Conservation (phyloP, 2,888 invertebrate species). For the Nephrotoma appendiculata region DNA sequence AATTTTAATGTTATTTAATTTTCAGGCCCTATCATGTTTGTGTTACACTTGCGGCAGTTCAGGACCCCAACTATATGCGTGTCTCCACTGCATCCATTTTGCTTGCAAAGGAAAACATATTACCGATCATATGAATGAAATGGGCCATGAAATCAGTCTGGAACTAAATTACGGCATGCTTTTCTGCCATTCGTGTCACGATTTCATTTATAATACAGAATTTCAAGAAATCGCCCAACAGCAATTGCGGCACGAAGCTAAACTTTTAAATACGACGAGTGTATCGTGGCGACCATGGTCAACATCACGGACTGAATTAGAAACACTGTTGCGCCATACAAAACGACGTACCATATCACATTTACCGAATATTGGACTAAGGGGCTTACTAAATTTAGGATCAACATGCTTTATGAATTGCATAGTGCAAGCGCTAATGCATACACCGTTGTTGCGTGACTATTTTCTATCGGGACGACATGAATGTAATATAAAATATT, state of each 20-base stretch:
- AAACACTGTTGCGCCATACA: slow-evolving; percentile 58
- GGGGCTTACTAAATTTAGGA: slow-evolving; percentile 90
- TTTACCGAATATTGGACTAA: slow-evolving; percentile 73
- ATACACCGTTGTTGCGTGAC: slow-evolving; percentile 86
- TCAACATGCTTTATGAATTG: slow-evolving; percentile 99
- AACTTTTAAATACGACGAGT: slow-evolving; percentile 42
- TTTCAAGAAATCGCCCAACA: slow-evolving; percentile 39
- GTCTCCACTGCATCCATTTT: slow-evolving; percentile 84
- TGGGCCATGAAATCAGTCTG: slow-evolving; percentile 71
- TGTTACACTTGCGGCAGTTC: slow-evolving; percentile 71
- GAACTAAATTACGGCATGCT: slow-evolving; percentile 82
- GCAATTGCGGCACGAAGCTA: slow-evolving; percentile 41
- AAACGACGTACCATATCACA: slow-evolving; percentile 65
- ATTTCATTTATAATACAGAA: slow-evolving; percentile 81
- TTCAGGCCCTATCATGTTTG: slow-evolving; percentile 60
- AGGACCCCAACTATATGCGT: slow-evolving; percentile 68
- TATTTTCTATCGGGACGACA: slow-evolving; percentile 92
- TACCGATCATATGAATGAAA: slow-evolving; percentile 66
- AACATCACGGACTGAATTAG: slow-evolving; percentile 61
- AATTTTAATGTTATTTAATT: slow-evolving; percentile 12
- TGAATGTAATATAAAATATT: slow-evolving; percentile 51
- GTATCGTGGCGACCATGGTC: slow-evolving; percentile 62
- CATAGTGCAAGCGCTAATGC: slow-evolving; percentile 88
- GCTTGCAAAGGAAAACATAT: slow-evolving; percentile 83
- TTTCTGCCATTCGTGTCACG: slow-evolving; percentile 78